A percentile compares a stretch with the other conserved stretches of the same genome.
These are phyloP conservation scores for Python bivittatus DNA, from an alignment of 2,113 vertebrate genomes.

Conservation along the genomic window DNA sequence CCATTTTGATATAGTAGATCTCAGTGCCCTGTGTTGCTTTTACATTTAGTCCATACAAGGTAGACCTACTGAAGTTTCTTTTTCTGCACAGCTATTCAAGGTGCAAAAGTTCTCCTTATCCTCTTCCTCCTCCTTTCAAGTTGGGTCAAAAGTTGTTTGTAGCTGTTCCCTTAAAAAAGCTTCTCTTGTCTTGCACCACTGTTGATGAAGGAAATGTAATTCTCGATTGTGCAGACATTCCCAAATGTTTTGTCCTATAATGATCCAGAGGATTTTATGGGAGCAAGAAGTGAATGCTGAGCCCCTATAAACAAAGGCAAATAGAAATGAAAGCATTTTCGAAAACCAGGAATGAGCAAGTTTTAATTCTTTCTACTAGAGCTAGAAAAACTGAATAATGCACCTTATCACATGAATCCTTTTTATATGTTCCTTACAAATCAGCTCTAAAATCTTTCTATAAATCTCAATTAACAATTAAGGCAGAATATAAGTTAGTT, in stretches of 20 bases:
- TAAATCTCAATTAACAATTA: slow-evolving; percentile 37
- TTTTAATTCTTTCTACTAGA: not conserved
- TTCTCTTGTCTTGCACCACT: not conserved
- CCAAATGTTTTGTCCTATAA: not conserved
- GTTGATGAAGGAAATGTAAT: not conserved
- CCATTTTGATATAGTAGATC: not conserved
- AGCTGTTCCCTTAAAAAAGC: not conserved
- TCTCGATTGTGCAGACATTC: not conserved
- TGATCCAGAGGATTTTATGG: not conserved
- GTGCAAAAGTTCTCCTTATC: not conserved
- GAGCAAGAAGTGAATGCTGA: not conserved
- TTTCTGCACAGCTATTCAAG: not conserved
- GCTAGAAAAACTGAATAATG: not conserved
- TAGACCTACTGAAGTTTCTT: not conserved
- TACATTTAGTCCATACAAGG: not conserved
- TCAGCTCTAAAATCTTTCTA: slow-evolving; percentile 25
- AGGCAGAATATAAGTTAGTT: slow-evolving; percentile 26
- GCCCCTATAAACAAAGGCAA: not conserved
- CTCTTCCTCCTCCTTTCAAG: not conserved
- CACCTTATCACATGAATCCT: slow-evolving; percentile 11
- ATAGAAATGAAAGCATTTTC: not conserved
- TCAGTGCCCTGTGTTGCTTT: not conserved
- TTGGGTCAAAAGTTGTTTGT: not conserved
- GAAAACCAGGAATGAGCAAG: not conserved
- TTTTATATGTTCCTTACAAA: slow-evolving; percentile 20